Evolutionary conservation across 1,140 invertebrate species (phyloP), one percentile per base, ranked within the genome.

Genomic region (Oryzaephilus surinamensis): DNA sequence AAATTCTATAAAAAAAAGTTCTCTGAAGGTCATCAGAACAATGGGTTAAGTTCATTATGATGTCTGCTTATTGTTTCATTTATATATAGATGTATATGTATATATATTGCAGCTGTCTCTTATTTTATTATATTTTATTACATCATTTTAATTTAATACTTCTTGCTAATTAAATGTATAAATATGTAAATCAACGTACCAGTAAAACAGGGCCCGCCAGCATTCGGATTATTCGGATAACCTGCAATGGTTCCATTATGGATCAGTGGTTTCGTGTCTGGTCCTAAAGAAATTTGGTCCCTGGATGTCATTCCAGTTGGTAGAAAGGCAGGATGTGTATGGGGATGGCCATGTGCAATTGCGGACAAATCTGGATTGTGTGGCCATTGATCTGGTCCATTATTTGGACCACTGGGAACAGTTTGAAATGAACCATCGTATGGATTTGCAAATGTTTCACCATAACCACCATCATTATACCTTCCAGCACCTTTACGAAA

Each of bases 351-450:
- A 43, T 57, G 55, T 35, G 50, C 43, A 10, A 50, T 41, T 20
- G 51, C 42, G 8, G 45, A 26, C 38, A 51, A 60, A 16, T 67
- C 66, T 38, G 52, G 48, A 29, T 41, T 45, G 15, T 60, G 58
- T 2, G 60, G 55, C 71, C 62, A 71, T 55, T 62, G 65, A 50
- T 64, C 70, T 38, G 57, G 49, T 48, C 69, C 71, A 10, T 67
- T 65, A 46, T 69, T 67, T 11, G 70, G 72, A 46, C 75, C 74
- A 28, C 73, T 79, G 23, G 86, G 84, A 52, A 91, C 88, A 37
- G 82, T 80, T 65, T 86, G 84, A 61, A 86, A 91, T 35, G 79
- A 72, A 30, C 72, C 70, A 48, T 88, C 84, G 51, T 81, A 84
- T 6, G 75, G 70, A 26, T 69, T 61, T 21, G 67, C 69, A 54